These are phyloP conservation scores for Phenganax marumi DNA, from an alignment of 92 coral and sea anemone species.

Conservation along the genomic window DNA sequence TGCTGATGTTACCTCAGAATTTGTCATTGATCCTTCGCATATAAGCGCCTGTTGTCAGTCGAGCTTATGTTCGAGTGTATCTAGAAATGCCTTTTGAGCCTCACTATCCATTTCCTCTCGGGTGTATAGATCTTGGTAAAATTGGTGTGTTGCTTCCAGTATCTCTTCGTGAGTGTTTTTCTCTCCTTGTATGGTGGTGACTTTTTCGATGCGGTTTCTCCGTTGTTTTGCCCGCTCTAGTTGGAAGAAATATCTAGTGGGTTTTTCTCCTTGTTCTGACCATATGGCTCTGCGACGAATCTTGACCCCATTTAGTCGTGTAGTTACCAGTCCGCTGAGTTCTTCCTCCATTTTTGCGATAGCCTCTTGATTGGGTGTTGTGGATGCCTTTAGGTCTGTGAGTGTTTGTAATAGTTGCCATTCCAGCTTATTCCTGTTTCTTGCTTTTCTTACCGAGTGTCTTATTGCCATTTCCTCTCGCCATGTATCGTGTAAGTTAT, in stretches of 20 bases:
- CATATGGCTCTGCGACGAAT: neutral
- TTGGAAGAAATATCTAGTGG: neutral
- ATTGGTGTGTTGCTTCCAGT: neutral
- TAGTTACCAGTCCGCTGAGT: neutral
- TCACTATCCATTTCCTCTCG: neutral
- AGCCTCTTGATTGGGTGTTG: neutral
- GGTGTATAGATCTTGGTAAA: neutral
- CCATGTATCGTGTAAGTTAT: conserved; percentile 26
- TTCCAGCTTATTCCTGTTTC: neutral
- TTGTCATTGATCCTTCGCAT: neutral
- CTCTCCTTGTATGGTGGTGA: neutral
- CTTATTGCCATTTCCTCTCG: neutral
- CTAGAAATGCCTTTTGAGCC: neutral
- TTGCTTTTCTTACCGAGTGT: neutral
- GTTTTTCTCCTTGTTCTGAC: neutral
- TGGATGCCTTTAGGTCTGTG: neutral
- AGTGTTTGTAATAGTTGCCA: neutral
- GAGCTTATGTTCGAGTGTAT: neutral
- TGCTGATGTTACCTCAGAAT: neutral
- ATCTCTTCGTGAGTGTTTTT: neutral
- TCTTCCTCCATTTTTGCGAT: neutral
- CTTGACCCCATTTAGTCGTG: neutral
- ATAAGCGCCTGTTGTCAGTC: neutral
- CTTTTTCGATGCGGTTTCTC: neutral
- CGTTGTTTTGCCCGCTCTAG: neutral